A percentile compares a stretch with the other conserved stretches of the same genome.
phyloP scores from a whole-genome alignment of 2,888 invertebrate genomes.

The Rosalia funebris region DNA sequence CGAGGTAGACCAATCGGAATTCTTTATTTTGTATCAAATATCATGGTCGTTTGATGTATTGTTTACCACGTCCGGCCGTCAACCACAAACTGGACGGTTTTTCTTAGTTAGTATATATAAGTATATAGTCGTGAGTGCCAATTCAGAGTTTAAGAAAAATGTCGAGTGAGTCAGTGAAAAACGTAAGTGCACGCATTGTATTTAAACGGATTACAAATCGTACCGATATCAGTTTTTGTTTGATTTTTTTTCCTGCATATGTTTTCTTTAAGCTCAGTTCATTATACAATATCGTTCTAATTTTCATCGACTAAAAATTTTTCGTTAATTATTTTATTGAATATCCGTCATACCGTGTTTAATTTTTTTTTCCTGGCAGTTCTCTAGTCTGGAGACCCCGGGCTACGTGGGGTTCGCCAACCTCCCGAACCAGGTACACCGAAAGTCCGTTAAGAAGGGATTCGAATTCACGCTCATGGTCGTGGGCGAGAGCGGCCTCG shows the following conservation, averaged over 20 bases:
- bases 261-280: background rate
- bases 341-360: no score
- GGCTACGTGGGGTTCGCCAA: constrained; percentile 95
- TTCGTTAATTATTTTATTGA: no score
- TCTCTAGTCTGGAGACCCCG: constrained; percentile 85
- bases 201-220: no score
- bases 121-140: constrained; percentile 5
- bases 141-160: constrained; percentile 54
- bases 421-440: constrained; percentile 94
- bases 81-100: no score
- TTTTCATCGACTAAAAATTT: no score
- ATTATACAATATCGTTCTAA: no score
- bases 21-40: constrained; percentile 17
- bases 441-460: constrained; percentile 97
- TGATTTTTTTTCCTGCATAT: background rate
- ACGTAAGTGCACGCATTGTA: no score
- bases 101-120: no score
- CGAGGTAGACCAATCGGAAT: constrained; percentile 1
- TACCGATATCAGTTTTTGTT: no score
- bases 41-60: constrained; percentile 23
- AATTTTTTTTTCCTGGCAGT: constrained; percentile 67
- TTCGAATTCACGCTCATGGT: constrained; percentile 99
- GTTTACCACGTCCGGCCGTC: constrained; percentile 12
- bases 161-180: constrained; percentile 71
- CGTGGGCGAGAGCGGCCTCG: constrained; percentile 83